These are phyloP conservation scores for Pinna nobilis DNA, from an alignment of 1,140 invertebrate genomes.

Conservation along the genomic window DNA sequence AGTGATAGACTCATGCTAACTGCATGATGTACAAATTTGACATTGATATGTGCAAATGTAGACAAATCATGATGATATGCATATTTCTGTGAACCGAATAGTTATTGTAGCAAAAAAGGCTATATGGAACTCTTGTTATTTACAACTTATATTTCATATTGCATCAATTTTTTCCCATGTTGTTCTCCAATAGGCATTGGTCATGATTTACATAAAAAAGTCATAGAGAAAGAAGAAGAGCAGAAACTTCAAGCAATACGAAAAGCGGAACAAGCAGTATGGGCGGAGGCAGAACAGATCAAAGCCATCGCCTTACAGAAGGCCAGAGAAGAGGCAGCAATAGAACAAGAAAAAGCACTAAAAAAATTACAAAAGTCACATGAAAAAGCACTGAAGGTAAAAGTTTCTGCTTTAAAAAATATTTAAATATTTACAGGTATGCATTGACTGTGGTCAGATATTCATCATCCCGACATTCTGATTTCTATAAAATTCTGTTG, in stretches of 20 bases:
- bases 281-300: conserved; percentile 56
- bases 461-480: too few relatives aligned
- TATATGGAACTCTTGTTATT: too few relatives aligned
- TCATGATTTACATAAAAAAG: conserved; percentile 48
- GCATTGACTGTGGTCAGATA: too few relatives aligned
- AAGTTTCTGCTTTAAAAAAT: background rate
- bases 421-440: too few relatives aligned
- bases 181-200: conserved; percentile 51
- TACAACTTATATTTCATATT: too few relatives aligned
- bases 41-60: too few relatives aligned
- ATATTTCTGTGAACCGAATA: too few relatives aligned
- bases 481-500: too few relatives aligned
- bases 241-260: conserved; percentile 52
- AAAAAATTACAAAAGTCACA: conserved; percentile 55
- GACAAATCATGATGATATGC: too few relatives aligned
- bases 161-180: background rate
- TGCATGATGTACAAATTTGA: too few relatives aligned
- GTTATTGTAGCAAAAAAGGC: too few relatives aligned
- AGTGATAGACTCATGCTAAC: too few relatives aligned
- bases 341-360: conserved; percentile 52
- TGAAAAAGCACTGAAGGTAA: conserved; percentile 57
- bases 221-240: conserved; percentile 47
- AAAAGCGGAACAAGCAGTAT: conserved; percentile 53
- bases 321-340: conserved; percentile 45
- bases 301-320: conserved; percentile 49